These are phyloP conservation scores for Ochotona curzoniae DNA, from an alignment of 2,113 vertebrate genomes.

Conservation along the genomic window DNA sequence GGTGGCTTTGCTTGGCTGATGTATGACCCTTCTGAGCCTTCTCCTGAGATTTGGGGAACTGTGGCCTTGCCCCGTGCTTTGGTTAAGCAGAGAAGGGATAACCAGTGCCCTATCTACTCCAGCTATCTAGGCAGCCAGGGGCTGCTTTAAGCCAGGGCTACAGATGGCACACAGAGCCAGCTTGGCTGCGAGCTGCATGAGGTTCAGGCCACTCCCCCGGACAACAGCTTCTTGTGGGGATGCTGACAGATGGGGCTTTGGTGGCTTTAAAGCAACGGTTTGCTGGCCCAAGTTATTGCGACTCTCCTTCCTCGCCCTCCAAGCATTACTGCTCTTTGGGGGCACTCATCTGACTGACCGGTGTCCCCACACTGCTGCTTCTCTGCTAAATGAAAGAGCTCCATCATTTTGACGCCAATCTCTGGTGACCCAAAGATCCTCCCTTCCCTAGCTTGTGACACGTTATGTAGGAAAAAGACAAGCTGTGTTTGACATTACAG, in stretches of 20 bases:
- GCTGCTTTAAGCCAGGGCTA: not conserved
- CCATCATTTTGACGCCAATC: conserved; percentile 55
- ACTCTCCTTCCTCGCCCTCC: not conserved
- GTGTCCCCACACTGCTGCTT: not conserved
- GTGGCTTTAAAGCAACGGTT: not conserved
- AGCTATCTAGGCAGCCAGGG: not conserved
- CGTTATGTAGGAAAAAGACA: not conserved
- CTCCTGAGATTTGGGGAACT: not conserved
- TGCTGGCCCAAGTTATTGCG: too few relatives aligned
- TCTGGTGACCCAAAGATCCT: not conserved
- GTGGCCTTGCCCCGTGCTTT: not conserved
- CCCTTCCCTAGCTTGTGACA: not conserved
- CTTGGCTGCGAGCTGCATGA: not conserved
- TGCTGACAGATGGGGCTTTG: fast-evolving
- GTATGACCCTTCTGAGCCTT: not conserved
- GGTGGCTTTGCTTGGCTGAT: not conserved
- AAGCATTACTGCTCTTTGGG: not conserved
- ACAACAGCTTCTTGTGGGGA: not conserved
- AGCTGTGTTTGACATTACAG: not conserved
- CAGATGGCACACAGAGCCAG: not conserved
- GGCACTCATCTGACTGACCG: not conserved
- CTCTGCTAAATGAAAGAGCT: conserved; percentile 65
- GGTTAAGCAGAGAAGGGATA: not conserved
- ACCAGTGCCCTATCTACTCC: not conserved
- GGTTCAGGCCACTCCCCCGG: not conserved